These are phyloP conservation scores for Xenopus petersii DNA, from an alignment of 2,797 vertebrate species.

Conservation along the genomic window DNA sequence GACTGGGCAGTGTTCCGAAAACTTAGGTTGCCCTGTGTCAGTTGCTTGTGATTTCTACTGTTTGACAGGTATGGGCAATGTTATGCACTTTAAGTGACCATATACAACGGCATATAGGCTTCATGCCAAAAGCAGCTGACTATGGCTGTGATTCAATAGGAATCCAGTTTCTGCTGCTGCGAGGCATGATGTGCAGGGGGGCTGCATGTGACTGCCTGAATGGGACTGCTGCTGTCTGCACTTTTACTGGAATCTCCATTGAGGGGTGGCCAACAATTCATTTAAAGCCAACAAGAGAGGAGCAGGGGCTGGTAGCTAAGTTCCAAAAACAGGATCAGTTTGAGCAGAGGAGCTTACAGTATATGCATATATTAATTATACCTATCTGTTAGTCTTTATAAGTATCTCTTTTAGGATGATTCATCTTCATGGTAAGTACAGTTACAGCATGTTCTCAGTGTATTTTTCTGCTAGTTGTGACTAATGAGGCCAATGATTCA, in stretches of 20 bases:
- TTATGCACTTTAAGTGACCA: neutral
- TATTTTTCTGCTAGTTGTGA: no score
- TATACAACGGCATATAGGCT: slow-evolving; percentile 2
- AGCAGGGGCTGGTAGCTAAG: neutral
- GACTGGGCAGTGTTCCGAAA: no score
- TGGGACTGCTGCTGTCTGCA: slow-evolving; percentile 59
- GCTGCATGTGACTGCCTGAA: slow-evolving; percentile 49
- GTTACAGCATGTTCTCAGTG: neutral
- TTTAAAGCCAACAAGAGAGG: slow-evolving; percentile 17
- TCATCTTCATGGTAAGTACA: slow-evolving; percentile 28
- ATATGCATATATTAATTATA: slow-evolving; percentile 23
- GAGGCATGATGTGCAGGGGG: slow-evolving; percentile 50
- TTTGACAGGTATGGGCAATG: neutral
- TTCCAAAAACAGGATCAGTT: neutral
- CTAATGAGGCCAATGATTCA: no score
- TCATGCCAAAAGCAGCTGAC: slow-evolving; percentile 35
- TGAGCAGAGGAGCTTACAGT: slow-evolving; percentile 28
- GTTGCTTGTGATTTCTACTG: no score
- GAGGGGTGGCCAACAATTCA: slow-evolving; percentile 57
- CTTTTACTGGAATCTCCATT: slow-evolving; percentile 56
- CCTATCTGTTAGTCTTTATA: no score
- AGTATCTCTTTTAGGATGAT: slow-evolving; percentile 10
- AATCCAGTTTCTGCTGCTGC: slow-evolving; percentile 31
- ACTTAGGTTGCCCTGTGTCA: no score
- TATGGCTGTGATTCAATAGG: slow-evolving; percentile 34